Percentiles rank a stretch among this genome's conserved stretches.
These are phyloP conservation scores for Thalassarche chlororhynchos DNA, from an alignment of 2,113 vertebrate genomes.

Conservation along the genomic window DNA sequence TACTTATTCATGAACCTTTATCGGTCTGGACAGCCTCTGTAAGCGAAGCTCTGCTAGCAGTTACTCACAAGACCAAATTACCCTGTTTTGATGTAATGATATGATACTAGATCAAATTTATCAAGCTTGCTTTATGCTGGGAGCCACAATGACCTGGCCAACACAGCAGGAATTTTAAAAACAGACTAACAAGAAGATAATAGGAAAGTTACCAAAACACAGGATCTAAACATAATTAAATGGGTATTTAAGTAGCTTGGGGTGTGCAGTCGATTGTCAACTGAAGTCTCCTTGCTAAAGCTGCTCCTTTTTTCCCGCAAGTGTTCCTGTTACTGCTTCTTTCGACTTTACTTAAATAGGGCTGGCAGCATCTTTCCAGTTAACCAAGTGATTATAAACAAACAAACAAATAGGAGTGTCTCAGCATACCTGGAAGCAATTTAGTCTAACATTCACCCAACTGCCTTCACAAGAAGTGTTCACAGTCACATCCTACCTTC, in stretches of 20 bases:
- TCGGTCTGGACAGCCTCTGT: neutral
- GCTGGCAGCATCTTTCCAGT: neutral
- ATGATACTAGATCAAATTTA: neutral
- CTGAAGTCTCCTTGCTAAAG: neutral
- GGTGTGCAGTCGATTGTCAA: neutral
- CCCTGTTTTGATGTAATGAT: neutral
- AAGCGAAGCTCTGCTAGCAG: neutral
- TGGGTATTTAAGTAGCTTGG: neutral
- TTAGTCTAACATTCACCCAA: neutral
- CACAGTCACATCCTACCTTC: neutral
- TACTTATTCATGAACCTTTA: neutral
- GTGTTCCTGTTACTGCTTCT: neutral
- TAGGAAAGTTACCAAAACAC: neutral
- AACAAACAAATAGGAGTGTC: neutral
- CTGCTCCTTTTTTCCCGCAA: neutral
- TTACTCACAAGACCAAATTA: neutral
- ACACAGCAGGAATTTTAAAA: neutral
- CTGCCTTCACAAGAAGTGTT: neutral
- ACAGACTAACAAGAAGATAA: neutral
- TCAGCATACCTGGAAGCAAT: neutral
- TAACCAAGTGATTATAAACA: neutral
- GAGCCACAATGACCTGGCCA: neutral
- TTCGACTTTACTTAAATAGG: neutral
- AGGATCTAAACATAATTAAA: neutral
- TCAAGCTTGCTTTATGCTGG: neutral